Evolutionary conservation across 2,113 vertebrate species (phyloP).

Genomic region (Addax nasomaculatus): DNA sequence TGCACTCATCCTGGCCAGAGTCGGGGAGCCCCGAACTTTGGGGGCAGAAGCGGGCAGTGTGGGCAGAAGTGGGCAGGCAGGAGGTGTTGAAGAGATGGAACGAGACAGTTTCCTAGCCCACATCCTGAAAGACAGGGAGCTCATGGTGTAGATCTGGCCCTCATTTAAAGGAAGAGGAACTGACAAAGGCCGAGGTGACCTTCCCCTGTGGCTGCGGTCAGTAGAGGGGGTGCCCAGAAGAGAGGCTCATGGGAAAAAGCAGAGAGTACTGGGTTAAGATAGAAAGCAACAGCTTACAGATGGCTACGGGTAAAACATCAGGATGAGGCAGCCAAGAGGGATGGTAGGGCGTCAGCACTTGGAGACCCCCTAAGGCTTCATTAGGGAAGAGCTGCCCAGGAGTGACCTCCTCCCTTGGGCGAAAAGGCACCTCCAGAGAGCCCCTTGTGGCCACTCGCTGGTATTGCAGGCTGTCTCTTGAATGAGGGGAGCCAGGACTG

Average conservation of each 20-base stretch:
- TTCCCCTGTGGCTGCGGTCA: not conserved
- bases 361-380: not conserved
- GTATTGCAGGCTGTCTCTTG: not conserved
- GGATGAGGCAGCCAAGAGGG: not conserved
- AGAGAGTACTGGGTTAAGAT: not conserved
- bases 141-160: not conserved
- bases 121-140: not conserved
- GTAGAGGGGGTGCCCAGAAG: not conserved
- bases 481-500: not conserved
- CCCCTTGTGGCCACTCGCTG: constrained; percentile 35
- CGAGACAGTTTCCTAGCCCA: not conserved
- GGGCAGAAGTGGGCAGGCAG: not conserved
- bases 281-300: not conserved
- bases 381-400: too few relatives aligned
- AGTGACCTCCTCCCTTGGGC: not conserved
- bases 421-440: not conserved
- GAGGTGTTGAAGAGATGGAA: not conserved
- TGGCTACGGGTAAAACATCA: not conserved
- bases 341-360: not conserved
- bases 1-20: not conserved
- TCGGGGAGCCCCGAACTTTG: not conserved
- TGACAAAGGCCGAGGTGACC: not conserved
- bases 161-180: not conserved
- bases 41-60: not conserved
- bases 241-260: not conserved